Evolutionary conservation across 1,140 invertebrate species (phyloP).

Genomic region (Caerostris extrusa): DNA sequence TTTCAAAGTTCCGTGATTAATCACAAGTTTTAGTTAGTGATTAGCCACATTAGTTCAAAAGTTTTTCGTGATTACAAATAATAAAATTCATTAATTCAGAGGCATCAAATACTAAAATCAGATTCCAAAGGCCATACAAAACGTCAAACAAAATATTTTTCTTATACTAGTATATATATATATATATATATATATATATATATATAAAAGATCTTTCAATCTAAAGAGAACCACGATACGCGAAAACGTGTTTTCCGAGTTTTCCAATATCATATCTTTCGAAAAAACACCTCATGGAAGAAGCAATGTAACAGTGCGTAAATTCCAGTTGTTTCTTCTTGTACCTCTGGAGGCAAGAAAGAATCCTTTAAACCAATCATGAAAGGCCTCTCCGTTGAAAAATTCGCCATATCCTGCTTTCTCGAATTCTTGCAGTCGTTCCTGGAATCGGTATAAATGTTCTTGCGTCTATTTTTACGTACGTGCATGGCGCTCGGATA

Average conservation of each 20-base stretch:
- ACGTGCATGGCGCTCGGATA: conserved; percentile 18
- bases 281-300: not conserved
- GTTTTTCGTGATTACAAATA: too few species aligned
- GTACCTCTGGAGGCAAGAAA: not conserved
- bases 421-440: conserved; percentile 28
- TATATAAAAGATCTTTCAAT: not conserved
- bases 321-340: conserved; percentile 42
- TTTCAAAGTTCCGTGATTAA: too few species aligned
- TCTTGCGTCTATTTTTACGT: conserved; percentile 41
- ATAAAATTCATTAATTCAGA: too few species aligned
- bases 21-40: too few species aligned
- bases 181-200: too few species aligned
- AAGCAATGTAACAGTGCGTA: not conserved
- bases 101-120: too few species aligned
- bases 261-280: not conserved
- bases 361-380: conserved; percentile 52
- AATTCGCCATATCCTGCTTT: conserved; percentile 50
- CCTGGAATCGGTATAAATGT: conserved; percentile 51
- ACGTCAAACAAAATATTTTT: too few species aligned
- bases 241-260: not conserved
- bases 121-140: too few species aligned
- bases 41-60: too few species aligned
- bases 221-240: not conserved
- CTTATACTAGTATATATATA: too few species aligned
- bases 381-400: not conserved